Percentiles rank a stretch among this genome's conserved stretches.
phyloP scores from a whole-genome alignment of 2,797 vertebrate genomes.

The Hydrophis major region DNA sequence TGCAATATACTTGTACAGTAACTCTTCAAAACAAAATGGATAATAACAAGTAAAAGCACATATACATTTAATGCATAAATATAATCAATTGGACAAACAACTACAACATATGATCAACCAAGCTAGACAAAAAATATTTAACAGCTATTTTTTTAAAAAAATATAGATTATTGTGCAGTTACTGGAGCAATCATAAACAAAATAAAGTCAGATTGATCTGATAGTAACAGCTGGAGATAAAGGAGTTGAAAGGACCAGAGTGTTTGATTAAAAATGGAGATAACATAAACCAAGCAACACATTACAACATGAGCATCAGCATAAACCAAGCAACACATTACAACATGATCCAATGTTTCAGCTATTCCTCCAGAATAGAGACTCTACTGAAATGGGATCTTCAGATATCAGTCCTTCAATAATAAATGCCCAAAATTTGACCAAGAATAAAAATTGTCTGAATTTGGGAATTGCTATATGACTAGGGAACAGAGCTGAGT shows the following conservation, averaged over 20 bases:
- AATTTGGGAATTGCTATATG: background rate
- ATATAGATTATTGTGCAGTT: background rate
- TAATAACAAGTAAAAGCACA: background rate
- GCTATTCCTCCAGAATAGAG: background rate
- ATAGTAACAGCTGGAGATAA: background rate
- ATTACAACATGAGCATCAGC: background rate
- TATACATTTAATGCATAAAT: background rate
- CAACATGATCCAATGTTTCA: background rate
- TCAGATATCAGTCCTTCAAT: background rate
- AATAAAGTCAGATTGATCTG: background rate
- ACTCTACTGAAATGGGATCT: background rate
- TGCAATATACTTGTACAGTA: background rate
- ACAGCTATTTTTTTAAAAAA: background rate
- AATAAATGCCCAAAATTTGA: background rate
- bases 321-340: background rate
- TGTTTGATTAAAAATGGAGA: background rate
- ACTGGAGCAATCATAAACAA: background rate
- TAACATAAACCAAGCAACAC: background rate
- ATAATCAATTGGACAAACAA: background rate
- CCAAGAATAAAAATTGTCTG: background rate
- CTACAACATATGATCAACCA: background rate
- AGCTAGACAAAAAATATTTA: background rate
- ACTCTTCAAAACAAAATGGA: background rate
- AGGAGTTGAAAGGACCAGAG: background rate
- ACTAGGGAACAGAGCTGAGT: background rate